Conservation (phyloP, 2,113 vertebrate genomes). For the human region DNA sequence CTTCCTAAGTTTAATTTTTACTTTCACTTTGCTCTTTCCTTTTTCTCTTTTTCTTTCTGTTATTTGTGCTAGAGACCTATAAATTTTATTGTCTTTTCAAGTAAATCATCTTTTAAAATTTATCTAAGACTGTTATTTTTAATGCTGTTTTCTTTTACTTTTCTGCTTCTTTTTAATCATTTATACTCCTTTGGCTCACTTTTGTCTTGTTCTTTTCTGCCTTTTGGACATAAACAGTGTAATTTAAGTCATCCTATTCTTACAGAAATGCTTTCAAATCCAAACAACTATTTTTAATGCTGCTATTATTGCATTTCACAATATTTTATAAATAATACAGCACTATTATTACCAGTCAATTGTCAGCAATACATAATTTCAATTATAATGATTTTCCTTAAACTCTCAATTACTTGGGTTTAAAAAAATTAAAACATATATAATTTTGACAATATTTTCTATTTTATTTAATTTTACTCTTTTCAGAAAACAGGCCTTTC, state of each 20-base stretch:
- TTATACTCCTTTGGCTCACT: not conserved
- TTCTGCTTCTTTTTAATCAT: not conserved
- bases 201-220: not conserved
- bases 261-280: not conserved
- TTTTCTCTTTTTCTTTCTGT: not conserved
- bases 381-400: not conserved
- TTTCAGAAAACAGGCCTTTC: not conserved
- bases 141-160: not conserved
- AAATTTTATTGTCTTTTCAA: not conserved
- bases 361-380: not conserved
- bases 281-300: not conserved
- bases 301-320: not conserved
- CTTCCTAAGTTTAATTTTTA: not conserved
- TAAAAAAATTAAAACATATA: not conserved
- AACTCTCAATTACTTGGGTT: not conserved
- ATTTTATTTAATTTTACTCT: not conserved
- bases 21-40: not conserved
- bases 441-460: not conserved
- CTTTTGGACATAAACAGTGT: not conserved
- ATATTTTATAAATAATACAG: not conserved
- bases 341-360: not conserved
- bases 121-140: not conserved
- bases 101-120: not conserved
- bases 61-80: not conserved
- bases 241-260: not conserved